phyloP scores from a whole-genome alignment of 2,888 invertebrate genomes.

The Steinernema hermaphroditum region DNA sequence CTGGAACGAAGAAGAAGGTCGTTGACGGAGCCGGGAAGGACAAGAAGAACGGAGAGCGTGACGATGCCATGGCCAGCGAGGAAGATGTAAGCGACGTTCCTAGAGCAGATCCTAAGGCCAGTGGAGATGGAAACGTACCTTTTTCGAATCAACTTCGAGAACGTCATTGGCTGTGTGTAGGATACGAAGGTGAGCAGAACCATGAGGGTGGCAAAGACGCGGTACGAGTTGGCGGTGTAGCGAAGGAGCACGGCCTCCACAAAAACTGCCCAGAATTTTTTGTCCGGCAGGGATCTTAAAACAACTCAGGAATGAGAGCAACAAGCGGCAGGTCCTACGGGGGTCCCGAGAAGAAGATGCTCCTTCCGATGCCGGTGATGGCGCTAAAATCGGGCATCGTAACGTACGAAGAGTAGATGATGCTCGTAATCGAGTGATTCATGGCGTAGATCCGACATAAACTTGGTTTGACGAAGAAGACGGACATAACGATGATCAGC shows the following conservation, averaged over 20 bases:
- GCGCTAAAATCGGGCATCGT: not conserved
- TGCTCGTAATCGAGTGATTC: not conserved
- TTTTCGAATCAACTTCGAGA: not conserved
- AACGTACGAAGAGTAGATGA: not conserved
- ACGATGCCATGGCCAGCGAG: not conserved
- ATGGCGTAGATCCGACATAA: not conserved
- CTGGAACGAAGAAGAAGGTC: not conserved
- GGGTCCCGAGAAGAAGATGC: not conserved
- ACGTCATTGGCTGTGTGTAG: not conserved
- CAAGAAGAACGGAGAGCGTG: not conserved
- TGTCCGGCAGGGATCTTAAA: not conserved
- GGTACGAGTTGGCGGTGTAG: conserved; percentile 12
- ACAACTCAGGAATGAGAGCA: too few species aligned
- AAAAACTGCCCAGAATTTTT: not conserved
- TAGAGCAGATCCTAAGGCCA: not conserved
- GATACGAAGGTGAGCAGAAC: conserved; percentile 13
- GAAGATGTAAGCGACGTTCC: conserved; percentile 10
- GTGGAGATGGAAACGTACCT: not conserved
- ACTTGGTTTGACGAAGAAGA: not conserved
- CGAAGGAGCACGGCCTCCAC: not conserved
- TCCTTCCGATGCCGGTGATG: not conserved
- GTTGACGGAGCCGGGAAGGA: not conserved
- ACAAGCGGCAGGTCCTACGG: not conserved
- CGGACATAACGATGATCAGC: not conserved
- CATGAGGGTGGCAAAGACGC: conserved; percentile 16